These are phyloP conservation scores for Aporrectodea caliginosa DNA, from an alignment of 1,140 invertebrate species.

Conservation along the genomic window DNA sequence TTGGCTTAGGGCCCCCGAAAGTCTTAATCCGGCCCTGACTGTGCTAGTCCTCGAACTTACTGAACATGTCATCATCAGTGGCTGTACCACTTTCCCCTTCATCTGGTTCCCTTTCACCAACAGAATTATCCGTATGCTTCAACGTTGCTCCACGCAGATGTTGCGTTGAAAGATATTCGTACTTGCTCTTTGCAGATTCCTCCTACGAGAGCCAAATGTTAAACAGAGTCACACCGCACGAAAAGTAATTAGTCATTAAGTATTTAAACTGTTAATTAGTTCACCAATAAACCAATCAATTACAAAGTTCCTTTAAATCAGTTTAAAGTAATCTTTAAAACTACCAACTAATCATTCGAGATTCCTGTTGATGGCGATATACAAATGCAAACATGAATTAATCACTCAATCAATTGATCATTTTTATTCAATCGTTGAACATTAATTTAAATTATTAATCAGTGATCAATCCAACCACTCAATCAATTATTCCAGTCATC, in stretches of 20 bases:
- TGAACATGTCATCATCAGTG: neutral
- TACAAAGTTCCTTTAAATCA: neutral
- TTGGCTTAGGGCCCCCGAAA: neutral
- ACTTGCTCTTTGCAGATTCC: neutral
- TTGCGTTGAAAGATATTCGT: neutral
- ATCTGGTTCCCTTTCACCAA: neutral
- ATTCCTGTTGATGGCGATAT: no score
- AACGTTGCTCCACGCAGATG: neutral
- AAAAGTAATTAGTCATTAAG: neutral
- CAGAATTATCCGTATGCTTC: neutral
- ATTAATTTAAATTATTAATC: no score
- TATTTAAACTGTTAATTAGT: neutral
- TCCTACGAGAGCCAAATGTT: neutral
- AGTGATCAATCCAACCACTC: no score
- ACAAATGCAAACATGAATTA: no score
- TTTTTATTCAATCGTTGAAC: no score
- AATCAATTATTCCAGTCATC: neutral
- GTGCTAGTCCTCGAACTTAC: neutral
- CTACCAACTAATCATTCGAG: neutral
- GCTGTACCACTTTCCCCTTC: neutral
- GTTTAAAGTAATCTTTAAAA: neutral
- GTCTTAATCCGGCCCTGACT: neutral
- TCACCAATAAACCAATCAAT: neutral
- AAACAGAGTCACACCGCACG: neutral
- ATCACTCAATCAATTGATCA: no score